Percentiles rank a stretch among this genome's conserved stretches.
Conservation (phyloP, 2,113 vertebrate species). For the Ranitomeya variabilis region DNA sequence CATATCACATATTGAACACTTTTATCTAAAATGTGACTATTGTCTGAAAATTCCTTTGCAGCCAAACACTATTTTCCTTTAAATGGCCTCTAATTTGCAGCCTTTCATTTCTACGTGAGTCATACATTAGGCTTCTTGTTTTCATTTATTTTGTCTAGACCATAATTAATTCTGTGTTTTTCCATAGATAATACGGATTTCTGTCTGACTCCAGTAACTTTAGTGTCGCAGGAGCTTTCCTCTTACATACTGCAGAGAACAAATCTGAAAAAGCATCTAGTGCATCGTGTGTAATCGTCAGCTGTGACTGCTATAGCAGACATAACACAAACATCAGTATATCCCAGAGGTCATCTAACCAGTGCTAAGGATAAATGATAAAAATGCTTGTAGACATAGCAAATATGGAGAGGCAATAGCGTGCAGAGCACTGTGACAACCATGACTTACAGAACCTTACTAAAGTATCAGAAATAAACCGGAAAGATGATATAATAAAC, state of each 20-base stretch:
- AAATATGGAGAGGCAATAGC: background rate
- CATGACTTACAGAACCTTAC: background rate
- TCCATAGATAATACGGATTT: constrained; percentile 24
- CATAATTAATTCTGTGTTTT: constrained; percentile 36
- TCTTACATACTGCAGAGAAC: background rate
- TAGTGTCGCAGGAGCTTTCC: constrained; percentile 9
- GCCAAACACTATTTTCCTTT: background rate
- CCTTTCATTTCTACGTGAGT: background rate
- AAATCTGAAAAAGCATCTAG: constrained; percentile 9
- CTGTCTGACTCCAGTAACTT: constrained; percentile 23
- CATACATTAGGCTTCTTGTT: constrained; percentile 14
- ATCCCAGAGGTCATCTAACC: constrained; percentile 36
- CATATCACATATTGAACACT: background rate
- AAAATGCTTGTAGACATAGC: background rate
- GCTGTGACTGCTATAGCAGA: background rate
- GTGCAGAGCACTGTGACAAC: background rate
- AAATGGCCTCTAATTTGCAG: constrained; percentile 5
- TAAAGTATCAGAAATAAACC: background rate
- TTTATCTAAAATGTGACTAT: constrained; percentile 2
- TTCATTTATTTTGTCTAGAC: constrained; percentile 45
- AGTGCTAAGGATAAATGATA: background rate
- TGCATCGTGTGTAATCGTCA: constrained; percentile 29
- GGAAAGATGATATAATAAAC: background rate
- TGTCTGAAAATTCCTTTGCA: constrained; percentile 6
- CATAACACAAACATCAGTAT: constrained; percentile 31